Percentiles rank a stretch among this genome's conserved stretches.
These are phyloP conservation scores for Prionailurus viverrinus DNA, from an alignment of 2,113 vertebrate species.

Conservation along the genomic window DNA sequence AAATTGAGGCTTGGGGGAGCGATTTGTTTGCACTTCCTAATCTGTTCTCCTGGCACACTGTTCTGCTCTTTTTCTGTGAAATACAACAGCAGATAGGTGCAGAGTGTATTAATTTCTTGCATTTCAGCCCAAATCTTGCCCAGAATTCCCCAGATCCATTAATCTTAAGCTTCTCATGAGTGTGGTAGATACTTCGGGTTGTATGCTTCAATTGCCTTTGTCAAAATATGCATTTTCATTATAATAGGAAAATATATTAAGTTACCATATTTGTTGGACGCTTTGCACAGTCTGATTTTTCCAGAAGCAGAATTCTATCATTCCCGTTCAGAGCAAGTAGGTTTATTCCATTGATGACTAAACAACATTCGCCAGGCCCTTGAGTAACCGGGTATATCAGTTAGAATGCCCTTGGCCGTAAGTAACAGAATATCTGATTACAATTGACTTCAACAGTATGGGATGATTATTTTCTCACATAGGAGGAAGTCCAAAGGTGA, in stretches of 20 bases:
- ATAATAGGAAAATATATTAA: slow-evolving; percentile 13
- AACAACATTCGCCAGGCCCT: background rate
- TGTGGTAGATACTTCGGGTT: background rate
- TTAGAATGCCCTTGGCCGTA: background rate
- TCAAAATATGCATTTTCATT: slow-evolving; percentile 58
- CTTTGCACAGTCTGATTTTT: background rate
- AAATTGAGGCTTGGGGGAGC: background rate
- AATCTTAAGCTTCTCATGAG: background rate
- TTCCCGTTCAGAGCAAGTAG: background rate
- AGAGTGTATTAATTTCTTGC: slow-evolving; percentile 35
- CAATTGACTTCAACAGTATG: background rate
- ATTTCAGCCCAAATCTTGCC: slow-evolving; percentile 5
- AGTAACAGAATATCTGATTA: background rate
- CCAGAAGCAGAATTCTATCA: background rate
- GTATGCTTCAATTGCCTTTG: background rate
- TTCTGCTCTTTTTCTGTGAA: background rate
- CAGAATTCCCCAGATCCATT: background rate
- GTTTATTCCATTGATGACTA: slow-evolving; percentile 41
- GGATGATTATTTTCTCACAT: background rate
- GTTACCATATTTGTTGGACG: background rate
- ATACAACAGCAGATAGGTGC: background rate
- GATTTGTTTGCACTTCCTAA: background rate
- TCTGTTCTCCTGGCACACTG: background rate
- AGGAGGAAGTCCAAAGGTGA: background rate
- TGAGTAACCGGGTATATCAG: background rate